Conservation (phyloP, 2,797 vertebrate species). For the Spondyliosoma cantharus region DNA sequence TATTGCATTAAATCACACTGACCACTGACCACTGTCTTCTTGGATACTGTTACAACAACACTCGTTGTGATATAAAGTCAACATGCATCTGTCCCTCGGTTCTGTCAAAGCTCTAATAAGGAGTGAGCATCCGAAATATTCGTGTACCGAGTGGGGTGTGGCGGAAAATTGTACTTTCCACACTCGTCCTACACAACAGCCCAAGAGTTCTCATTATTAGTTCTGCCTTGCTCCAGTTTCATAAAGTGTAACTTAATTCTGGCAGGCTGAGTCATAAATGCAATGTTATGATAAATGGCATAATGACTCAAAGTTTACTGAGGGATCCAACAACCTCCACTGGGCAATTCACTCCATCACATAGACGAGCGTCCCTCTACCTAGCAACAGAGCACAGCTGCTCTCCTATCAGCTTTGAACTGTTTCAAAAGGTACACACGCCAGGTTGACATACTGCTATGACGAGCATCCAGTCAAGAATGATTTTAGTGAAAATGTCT, state of each 20-base stretch:
- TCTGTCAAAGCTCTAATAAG: not conserved
- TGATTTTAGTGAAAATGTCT: not conserved
- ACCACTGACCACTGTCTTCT: not conserved
- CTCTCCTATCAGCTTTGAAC: conserved; percentile 54
- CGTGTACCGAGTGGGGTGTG: conserved; percentile 7
- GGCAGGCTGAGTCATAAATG: not conserved
- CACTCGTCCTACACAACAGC: not conserved
- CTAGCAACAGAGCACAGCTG: conserved; percentile 74
- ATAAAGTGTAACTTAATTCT: not conserved
- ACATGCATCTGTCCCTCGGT: not conserved
- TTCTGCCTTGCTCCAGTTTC: not conserved
- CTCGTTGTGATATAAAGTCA: not conserved
- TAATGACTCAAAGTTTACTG: not conserved
- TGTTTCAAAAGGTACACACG: conserved; percentile 29
- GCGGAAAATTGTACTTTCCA: conserved; percentile 20
- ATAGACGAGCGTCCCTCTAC: conserved; percentile 50
- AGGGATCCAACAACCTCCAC: conserved; percentile 10
- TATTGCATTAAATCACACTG: not conserved
- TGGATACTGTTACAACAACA: conserved; percentile 7
- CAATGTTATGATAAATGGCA: not conserved
- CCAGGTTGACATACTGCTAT: conserved; percentile 6
- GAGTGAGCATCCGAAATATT: not conserved
- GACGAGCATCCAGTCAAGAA: not conserved
- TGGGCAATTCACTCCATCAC: conserved; percentile 30
- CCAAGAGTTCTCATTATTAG: not conserved